Evolutionary conservation across 1,140 invertebrate species (phyloP).

Genomic region (Drosophila paulistorum): DNA sequence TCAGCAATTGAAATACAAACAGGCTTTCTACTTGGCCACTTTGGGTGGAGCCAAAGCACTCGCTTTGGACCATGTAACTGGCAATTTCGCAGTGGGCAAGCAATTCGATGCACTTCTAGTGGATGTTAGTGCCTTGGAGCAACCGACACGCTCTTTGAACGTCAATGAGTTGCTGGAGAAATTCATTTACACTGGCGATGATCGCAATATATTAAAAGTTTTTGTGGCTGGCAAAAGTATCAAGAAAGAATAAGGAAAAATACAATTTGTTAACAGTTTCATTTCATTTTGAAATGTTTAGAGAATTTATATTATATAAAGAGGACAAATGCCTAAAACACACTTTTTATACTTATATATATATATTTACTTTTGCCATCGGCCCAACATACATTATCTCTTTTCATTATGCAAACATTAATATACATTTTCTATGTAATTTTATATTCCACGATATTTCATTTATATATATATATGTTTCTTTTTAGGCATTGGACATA

Average conservation of each 20-base stretch:
- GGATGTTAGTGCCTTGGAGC: conserved; percentile 85
- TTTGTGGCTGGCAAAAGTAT: conserved; percentile 89
- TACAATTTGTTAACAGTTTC: conserved; percentile 49
- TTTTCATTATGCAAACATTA: conserved; percentile 38
- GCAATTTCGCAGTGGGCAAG: conserved; percentile 91
- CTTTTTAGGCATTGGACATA: conserved; percentile 46
- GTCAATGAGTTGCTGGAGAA: conserved; percentile 88
- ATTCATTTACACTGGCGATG: conserved; percentile 92
- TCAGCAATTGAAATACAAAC: conserved; percentile 87
- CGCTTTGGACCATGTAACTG: conserved; percentile 88
- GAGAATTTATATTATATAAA: conserved; percentile 55
- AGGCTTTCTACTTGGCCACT: conserved; percentile 93
- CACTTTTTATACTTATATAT: conserved; percentile 19
- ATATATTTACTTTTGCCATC: conserved; percentile 13
- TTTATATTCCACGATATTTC: conserved; percentile 31
- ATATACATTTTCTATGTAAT: conserved; percentile 40
- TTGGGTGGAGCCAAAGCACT: conserved; percentile 93
- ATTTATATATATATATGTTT: conserved; percentile 9
- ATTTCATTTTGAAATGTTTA: conserved; percentile 51
- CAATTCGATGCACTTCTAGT: conserved; percentile 93
- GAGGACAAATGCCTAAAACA: conserved; percentile 35
- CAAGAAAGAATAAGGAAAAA: conserved; percentile 15
- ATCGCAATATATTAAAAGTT: conserved; percentile 91
- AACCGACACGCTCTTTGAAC: conserved; percentile 66
- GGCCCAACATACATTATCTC: conserved; percentile 15